Evolutionary conservation across 2,888 invertebrate genomes (phyloP), one percentile per base, ranked within the genome.

Genomic region (Chaetogeoica ovagalla): DNA sequence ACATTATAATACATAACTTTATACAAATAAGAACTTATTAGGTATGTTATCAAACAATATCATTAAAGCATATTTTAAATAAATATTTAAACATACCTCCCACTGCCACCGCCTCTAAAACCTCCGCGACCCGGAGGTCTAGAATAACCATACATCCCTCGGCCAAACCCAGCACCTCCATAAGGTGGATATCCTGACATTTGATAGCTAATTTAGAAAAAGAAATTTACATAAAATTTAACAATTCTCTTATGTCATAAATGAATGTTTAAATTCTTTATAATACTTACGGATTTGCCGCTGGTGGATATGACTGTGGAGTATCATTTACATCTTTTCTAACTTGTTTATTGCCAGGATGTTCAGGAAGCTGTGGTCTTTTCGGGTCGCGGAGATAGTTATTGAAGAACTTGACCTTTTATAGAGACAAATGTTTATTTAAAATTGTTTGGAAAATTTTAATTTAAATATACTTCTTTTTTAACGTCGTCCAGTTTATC

Each of bases 401-500:
- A 88, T 99, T 99, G 88, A 98, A 99, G 87, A 96, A 99, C 84
- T 95, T 91, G 81, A 97, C 90, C 89, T 90, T 81, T 19, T 72
- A 63, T 39, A 82, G 65, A 82, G 72, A 68, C 66, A 60, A 69
- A 82, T 39, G 8, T 19, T 19, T 23, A 19, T 59, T 52, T 19
- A 69, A 39, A 55, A 37, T 52, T 39, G 17, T 15, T 43, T 37
- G n/a, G n/a, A 23, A 43, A 60, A 48, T 13, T 55, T 52, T 48
- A 1, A 15, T 43, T 3, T 57, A 43, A 48, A 48, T 59, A 83
- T 82, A 90, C 98, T 88, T 98, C 98, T 85, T 96, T 95, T 83
- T 94, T 94, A 1, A 98, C 98, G 87, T 98, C 98, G 60, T 98
- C 96, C 65, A 99, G 93, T 88, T 98, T 98, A 85, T 99, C 98